These are phyloP conservation scores for Margarornis squamiger DNA, from an alignment of 2,797 vertebrate genomes.

Conservation along the genomic window DNA sequence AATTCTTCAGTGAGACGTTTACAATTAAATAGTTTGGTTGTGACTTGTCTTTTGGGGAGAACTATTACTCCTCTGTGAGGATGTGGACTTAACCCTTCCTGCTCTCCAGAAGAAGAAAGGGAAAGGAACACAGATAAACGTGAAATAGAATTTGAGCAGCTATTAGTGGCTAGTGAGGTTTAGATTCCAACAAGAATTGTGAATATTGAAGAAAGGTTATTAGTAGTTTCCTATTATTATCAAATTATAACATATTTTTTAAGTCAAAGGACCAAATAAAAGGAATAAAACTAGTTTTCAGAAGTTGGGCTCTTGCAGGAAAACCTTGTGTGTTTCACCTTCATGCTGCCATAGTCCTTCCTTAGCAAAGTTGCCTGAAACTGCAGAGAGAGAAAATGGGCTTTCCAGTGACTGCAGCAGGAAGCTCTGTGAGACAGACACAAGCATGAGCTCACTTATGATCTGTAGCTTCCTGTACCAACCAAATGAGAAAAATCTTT, in stretches of 20 bases:
- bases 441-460: not conserved
- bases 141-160: not conserved
- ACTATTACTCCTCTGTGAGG: not conserved
- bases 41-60: conserved; percentile 49
- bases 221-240: not conserved
- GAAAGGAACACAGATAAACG: not conserved
- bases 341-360: not conserved
- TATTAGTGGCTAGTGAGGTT: not conserved
- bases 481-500: conserved; percentile 12
- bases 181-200: not conserved
- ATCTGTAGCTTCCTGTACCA: not conserved
- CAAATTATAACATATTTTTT: not conserved
- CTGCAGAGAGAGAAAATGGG: not conserved
- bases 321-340: not conserved
- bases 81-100: conserved; percentile 34
- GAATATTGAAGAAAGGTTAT: not conserved
- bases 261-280: not conserved
- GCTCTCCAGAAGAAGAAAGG: not conserved
- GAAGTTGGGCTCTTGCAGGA: not conserved
- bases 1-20: conserved; percentile 46
- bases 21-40: conserved; percentile 60
- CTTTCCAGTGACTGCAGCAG: not conserved
- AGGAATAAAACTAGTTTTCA: not conserved
- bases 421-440: not conserved
- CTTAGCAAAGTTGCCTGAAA: not conserved